phyloP scores from a whole-genome alignment of 2,113 vertebrate species.

The Platichthys stellatus region DNA sequence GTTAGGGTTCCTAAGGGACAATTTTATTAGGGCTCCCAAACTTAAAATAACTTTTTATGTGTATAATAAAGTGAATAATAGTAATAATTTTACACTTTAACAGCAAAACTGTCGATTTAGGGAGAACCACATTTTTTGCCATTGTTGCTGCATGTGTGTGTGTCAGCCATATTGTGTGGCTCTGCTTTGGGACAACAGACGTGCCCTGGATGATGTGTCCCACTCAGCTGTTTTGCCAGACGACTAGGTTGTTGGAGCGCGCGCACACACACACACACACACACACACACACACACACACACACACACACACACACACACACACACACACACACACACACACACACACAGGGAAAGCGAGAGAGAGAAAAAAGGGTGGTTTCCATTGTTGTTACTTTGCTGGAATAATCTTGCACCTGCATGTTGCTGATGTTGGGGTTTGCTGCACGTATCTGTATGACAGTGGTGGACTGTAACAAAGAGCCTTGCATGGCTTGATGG shows the following conservation, averaged over 20 bases:
- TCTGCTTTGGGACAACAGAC: constrained; percentile 59
- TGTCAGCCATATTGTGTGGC: constrained; percentile 42
- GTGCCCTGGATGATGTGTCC: constrained; percentile 65
- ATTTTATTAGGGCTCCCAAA: no score
- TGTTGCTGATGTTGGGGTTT: constrained; percentile 75
- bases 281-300: constrained; percentile 5
- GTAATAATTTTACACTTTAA: neutral
- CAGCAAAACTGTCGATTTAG: neutral
- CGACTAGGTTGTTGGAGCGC: constrained; percentile 62
- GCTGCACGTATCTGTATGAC: constrained; percentile 7
- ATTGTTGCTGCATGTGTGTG: constrained; percentile 20
- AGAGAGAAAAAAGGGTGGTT: constrained; percentile 12
- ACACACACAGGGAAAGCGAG: no score
- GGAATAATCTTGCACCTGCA: constrained; percentile 77
- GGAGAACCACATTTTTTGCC: neutral
- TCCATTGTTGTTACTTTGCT: constrained; percentile 75
- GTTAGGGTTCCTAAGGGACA: no score
- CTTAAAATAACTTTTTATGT: neutral
- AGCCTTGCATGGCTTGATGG: neutral
- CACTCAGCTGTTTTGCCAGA: constrained; percentile 80
- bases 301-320: neutral
- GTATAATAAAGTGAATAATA: neutral
- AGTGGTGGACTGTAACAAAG: constrained; percentile 13
- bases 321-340: neutral
- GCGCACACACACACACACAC: neutral